These are phyloP conservation scores for Paedocypris sp. DNA, from an alignment of 2,113 vertebrate species.

Conservation along the genomic window DNA sequence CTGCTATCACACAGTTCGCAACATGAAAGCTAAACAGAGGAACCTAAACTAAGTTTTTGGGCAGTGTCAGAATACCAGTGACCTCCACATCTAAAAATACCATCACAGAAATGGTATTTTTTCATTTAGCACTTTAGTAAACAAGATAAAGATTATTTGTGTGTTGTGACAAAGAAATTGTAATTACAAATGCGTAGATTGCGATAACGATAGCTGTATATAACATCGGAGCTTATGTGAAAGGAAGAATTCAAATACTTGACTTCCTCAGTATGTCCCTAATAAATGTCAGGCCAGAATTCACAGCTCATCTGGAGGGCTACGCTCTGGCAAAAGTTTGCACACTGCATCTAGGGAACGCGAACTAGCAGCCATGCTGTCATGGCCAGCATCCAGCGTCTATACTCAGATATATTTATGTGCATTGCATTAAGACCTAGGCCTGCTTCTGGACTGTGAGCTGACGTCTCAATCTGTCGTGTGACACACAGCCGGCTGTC, in stretches of 20 bases:
- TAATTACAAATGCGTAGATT: too few species aligned
- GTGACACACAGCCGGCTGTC: slow-evolving; percentile 32
- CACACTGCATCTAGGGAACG: slow-evolving; percentile 22
- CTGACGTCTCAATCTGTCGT: slow-evolving; percentile 39
- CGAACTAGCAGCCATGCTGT: slow-evolving; percentile 16
- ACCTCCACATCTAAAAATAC: too few species aligned
- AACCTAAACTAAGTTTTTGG: too few species aligned
- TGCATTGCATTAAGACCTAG: slow-evolving; percentile 25
- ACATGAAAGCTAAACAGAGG: too few species aligned
- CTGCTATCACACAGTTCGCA: too few species aligned
- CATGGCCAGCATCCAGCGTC: slow-evolving; percentile 24
- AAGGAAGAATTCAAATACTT: slow-evolving; percentile 13
- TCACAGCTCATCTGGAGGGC: slow-evolving; percentile 28
- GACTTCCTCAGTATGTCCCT: slow-evolving; percentile 14
- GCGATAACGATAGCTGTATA: too few species aligned
- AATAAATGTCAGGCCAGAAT: slow-evolving; percentile 22
- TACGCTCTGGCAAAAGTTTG: slow-evolving; percentile 25
- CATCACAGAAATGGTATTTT: too few species aligned
- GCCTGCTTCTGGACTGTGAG: slow-evolving; percentile 12
- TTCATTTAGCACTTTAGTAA: too few species aligned
- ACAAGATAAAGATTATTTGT: too few species aligned
- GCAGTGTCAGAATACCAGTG: too few species aligned
- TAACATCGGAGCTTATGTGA: too few species aligned
- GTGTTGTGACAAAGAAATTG: too few species aligned
- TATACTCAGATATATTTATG: slow-evolving; percentile 35